Evolutionary conservation across 2,888 invertebrate species (phyloP).

Genomic region (Folsomia candida): DNA sequence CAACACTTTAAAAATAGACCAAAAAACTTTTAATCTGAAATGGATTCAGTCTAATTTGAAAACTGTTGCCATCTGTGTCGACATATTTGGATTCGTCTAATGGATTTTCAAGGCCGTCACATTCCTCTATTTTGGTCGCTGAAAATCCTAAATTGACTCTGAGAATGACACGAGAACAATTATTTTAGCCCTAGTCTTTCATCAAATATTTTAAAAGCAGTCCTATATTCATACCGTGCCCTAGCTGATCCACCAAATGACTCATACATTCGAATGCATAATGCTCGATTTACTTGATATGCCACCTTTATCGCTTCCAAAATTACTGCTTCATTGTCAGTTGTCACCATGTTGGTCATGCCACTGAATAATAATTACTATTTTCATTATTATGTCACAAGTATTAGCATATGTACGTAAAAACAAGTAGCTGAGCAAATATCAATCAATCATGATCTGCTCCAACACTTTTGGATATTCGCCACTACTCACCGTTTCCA

Average conservation of each 20-base stretch:
- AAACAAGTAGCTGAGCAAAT: too few species aligned
- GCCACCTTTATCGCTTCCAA: constrained; percentile 18
- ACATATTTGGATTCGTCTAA: constrained; percentile 1
- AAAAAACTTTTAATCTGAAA: constrained; percentile 43
- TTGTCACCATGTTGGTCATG: neutral
- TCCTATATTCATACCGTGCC: neutral
- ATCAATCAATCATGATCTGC: too few species aligned
- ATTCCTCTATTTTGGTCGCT: constrained; percentile 28
- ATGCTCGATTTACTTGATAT: neutral
- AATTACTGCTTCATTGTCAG: constrained; percentile 16
- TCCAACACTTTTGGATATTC: too few species aligned
- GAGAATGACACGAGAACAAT: neutral
- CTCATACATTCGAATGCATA: constrained; percentile 22
- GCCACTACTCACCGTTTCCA: too few species aligned
- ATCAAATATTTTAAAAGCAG: neutral
- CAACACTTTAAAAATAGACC: constrained; percentile 22
- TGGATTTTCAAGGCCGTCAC: constrained; percentile 39
- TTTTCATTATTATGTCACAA: too few species aligned
- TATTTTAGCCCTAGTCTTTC: neutral
- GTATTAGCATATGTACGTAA: too few species aligned
- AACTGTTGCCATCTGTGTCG: constrained; percentile 13
- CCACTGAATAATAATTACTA: too few species aligned
- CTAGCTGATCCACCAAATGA: constrained; percentile 17
- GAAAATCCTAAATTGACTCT: constrained; percentile 35
- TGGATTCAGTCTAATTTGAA: constrained; percentile 31